Evolutionary conservation across 2,888 invertebrate genomes (phyloP), one percentile per base, ranked within the genome.

Genomic region (Amiota mariae): DNA sequence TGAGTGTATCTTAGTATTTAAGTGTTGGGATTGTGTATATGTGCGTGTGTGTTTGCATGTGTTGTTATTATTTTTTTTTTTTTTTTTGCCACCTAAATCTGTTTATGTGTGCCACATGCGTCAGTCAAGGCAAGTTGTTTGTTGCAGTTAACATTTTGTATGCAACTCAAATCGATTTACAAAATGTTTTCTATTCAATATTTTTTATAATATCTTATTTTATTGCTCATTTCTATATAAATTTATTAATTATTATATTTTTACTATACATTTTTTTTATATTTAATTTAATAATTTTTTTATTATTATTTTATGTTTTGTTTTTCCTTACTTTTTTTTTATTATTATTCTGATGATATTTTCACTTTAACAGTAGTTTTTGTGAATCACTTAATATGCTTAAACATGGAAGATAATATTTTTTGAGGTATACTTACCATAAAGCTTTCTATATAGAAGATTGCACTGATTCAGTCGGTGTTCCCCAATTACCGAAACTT

Each of bases 51-150:
- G 2, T n/a, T n/a, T 2, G 4, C 10, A 12, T 12, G 2, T n/a
- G 1, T 51, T 12, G 3, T 2, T n/a, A 0, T 51, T 4, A 0
- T n/a, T 2, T n/a, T 12, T 10, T 51, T 51, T 51, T 51, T 51
- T 51, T 4, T n/a, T 51, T 12, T 12, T 51, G 12, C 13, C n/a
- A n/a, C 13, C n/a, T 20, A 63, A 63, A 63, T 24, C 24, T 24
- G 36, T 63, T 63, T 36, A 63, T n/a, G 63, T 63, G 36, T 63
- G 63, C 36, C 63, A 63, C 63, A 63, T 63, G 36, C 63, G 63
- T 63, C 63, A 63, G 63, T 63, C 36, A 63, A 63, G 24, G 36
- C 20, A n/a, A 63, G 36, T n/a, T 13, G 36, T 20, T 8, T 11
- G 20, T 20, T 59, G 15, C 59, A 18, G 15, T 54, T 15, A 15